These are phyloP conservation scores for Muraenolepis orangiensis DNA, from an alignment of 2,797 vertebrate genomes.

Conservation along the genomic window DNA sequence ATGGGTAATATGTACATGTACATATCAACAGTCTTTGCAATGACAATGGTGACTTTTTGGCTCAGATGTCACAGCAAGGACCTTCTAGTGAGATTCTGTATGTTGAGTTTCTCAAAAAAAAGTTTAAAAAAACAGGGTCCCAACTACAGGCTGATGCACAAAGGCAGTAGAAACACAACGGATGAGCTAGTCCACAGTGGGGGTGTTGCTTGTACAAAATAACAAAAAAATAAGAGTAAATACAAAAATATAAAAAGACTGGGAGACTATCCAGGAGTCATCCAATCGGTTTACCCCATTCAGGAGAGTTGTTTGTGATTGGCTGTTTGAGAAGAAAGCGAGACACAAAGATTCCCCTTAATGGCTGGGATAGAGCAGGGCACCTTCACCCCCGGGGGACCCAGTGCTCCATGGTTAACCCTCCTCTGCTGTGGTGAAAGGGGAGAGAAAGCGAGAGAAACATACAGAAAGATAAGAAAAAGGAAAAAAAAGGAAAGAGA, in stretches of 20 bases:
- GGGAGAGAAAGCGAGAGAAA: conserved; percentile 41
- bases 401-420: conserved; percentile 84
- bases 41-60: conserved; percentile 73
- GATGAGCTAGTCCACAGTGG: conserved; percentile 66
- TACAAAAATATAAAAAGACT: conserved; percentile 46
- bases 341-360: conserved; percentile 67
- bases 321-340: conserved; percentile 72
- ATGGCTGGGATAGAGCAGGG: conserved; percentile 60
- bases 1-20: too few species aligned
- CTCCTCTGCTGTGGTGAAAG: conserved; percentile 79
- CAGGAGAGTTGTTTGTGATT: conserved; percentile 68
- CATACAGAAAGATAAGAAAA: neutral
- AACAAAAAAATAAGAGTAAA: conserved; percentile 18
- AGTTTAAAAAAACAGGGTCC: conserved; percentile 61
- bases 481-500: conserved; percentile 70
- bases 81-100: conserved; percentile 50
- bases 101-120: conserved; percentile 59
- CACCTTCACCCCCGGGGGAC: conserved; percentile 79
- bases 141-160: conserved; percentile 57
- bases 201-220: conserved; percentile 55
- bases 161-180: conserved; percentile 49
- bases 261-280: conserved; percentile 75
- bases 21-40: conserved; percentile 68
- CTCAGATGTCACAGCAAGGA: conserved; percentile 79
- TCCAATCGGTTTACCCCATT: conserved; percentile 83